Base-by-base conservation (phyloP, 2,888 invertebrate genomes). In the Sarcophaga subvicina region DNA sequence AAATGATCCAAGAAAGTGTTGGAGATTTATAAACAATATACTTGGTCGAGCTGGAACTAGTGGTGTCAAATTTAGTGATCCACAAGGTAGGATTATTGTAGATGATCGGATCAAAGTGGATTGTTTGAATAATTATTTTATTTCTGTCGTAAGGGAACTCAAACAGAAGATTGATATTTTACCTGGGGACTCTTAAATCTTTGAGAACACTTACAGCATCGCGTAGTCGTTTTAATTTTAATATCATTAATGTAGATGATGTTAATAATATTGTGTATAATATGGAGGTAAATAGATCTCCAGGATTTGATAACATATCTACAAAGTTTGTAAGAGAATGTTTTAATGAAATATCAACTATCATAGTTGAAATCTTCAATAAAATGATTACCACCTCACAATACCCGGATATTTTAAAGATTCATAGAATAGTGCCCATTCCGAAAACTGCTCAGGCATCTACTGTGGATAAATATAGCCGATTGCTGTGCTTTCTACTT, bases 181-280 rank as follows among this genome's bases (percentile, higher is more conserved):
- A 27, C 27, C 27, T 27, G 27, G 27, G 0, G 27, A 27, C 27
- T 27, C 27, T 27, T 59, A 71, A 71, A 3, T 27, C 59, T 10
- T 71, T 71, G 27, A 54, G 49, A 47, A 71, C 71, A 27, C 71
- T 71, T 27, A 71, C 71, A 11, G 4, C 49, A 71, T 20, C 14
- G 27, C 3, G 49, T 59, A 27, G 22, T 20, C 25, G 59, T 49
- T 54, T 71, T 71, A 59, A 6, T 71, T 71, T 54, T 8, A 71
- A 59, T 71, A 22, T 27, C 47, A 25, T 59, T 71, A 71, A 71
- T 54, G 71, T 49, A 54, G 59, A 54, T 71, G 71, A 71, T 71
- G 27, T 71, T 59, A 17, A 49, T 71, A 59, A 59, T 27, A 49
- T 69, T 45, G 69, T 69, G 17, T 47, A 0, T 45, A 49, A 17